A percentile compares a stretch with the other conserved stretches of the same genome.
These are phyloP conservation scores for Caenorhabditis tropicalis DNA, from an alignment of 1,140 invertebrate species.

Conservation along the genomic window DNA sequence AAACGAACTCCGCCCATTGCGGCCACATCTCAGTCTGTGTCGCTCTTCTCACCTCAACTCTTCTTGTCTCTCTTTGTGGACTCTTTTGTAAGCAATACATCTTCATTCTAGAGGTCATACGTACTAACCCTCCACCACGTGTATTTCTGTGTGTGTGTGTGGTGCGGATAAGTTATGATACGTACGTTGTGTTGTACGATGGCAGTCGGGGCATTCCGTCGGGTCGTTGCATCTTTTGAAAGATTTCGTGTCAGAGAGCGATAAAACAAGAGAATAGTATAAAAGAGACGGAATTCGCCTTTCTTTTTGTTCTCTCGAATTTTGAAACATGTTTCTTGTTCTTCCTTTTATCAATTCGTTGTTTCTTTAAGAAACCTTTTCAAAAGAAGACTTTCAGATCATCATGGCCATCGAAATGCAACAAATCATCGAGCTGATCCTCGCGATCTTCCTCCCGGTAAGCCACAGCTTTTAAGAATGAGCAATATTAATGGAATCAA, in stretches of 20 bases:
- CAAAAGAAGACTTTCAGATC: not conserved
- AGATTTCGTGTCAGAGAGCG: conserved; percentile 12
- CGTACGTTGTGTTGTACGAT: not conserved
- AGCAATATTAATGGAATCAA: not conserved
- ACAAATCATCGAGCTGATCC: conserved; percentile 61
- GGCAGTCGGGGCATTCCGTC: not conserved
- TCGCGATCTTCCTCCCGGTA: conserved; percentile 58
- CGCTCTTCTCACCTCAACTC: conserved; percentile 29
- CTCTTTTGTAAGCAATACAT: conserved; percentile 27
- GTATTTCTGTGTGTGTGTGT: not conserved
- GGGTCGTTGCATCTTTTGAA: not conserved
- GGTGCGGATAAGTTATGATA: not conserved
- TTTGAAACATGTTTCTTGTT: too few species aligned
- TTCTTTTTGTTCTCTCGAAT: not conserved
- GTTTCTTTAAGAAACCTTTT: not conserved
- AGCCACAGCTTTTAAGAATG: not conserved
- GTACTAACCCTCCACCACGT: not conserved
- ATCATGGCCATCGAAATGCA: conserved; percentile 59
- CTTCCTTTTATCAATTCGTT: not conserved
- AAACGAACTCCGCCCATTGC: conserved; percentile 31
- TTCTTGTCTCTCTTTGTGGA: conserved; percentile 4
- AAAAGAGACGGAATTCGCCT: not conserved
- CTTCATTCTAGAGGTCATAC: not conserved
- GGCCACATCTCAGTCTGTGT: conserved; percentile 34
- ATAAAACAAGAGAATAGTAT: conserved; percentile 29